Evolutionary conservation across 1,140 invertebrate genomes (phyloP), one percentile per base, ranked within the genome.

Genomic region (Drosophila bipectinata): DNA sequence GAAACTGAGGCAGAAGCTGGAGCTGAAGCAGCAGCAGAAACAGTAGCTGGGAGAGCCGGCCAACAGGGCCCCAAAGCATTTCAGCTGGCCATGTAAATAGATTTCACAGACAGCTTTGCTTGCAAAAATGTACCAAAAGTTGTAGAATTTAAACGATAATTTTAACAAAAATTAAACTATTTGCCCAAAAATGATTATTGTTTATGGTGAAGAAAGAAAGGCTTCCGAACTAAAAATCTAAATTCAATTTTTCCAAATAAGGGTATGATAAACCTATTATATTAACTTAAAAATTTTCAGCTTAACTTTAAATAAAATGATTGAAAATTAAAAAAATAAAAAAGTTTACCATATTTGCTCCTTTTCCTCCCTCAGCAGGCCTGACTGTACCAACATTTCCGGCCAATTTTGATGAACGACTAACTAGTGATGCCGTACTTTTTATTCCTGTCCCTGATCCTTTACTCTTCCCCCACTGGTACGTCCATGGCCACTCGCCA

Each of bases 341-440:
- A 21, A 21, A 21, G 21, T 3, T 21, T 3, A 21, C 21, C 0
- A 21, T 21, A 0, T 32, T 32, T n/a, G 12, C 10, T n/a, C 12
- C 34, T 0, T 4, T 12, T 10, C 32, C 8, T 9, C 32, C 8
- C 12, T 15, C 4, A 9, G 15, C 18, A 64, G 32, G 24, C 18
- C 12, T 15, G 21, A 67, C 63, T 67, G 63, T 67, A 62, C 21
- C 2, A 21, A 24, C 41, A 44, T 44, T 47, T n/a, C 14, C 62
- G 79, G 80, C 30, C 61, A 68, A 75, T 58, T 83, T 83, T 83
- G 79, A 83, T 69, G 71, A 83, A 73, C 71, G 57, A 72, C 79
- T 84, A 83, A 83, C 79, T 83, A 79, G 77, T 67, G 47, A 45
- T 18, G 69, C 58, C 72, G 53, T 62, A 48, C 51, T 28, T 39